Evolutionary conservation across 2,113 vertebrate genomes (phyloP).

Genomic region (Chrysemys picta): DNA sequence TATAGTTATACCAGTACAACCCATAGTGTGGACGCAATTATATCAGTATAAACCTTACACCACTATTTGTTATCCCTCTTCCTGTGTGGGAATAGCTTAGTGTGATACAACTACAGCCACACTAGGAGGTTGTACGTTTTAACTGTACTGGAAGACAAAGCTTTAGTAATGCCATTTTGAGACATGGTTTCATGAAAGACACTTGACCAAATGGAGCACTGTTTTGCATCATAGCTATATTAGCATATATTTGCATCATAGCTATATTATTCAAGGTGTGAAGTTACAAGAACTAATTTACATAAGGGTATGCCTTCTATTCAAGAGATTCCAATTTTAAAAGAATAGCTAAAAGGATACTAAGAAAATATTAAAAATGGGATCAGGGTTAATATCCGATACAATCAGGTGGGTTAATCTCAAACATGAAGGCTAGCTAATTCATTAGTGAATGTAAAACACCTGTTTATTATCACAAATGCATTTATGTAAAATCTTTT

Average conservation of each 20-base stretch:
- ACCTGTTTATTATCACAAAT: neutral
- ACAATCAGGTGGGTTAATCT: neutral
- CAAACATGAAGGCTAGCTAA: accelerated
- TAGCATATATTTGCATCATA: neutral
- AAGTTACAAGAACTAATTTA: neutral
- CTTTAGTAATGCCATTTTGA: neutral
- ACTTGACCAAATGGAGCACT: neutral
- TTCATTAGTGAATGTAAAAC: neutral
- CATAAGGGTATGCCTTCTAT: neutral
- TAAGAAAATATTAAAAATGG: neutral
- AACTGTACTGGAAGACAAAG: neutral
- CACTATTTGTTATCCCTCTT: neutral
- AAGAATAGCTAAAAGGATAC: neutral
- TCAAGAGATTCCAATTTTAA: neutral
- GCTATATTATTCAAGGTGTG: neutral
- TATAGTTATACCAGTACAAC: neutral
- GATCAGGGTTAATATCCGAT: accelerated
- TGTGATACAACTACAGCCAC: neutral
- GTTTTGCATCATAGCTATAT: neutral
- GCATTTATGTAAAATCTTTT: neutral
- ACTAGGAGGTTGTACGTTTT: neutral
- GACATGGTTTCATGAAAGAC: neutral
- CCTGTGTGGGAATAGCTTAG: neutral
- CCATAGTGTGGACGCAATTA: neutral
- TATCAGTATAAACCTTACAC: neutral